Percentiles rank a stretch among this genome's conserved stretches.
These are phyloP conservation scores for Tiphia femorata DNA, from an alignment of 2,888 invertebrate species.

Conservation along the genomic window DNA sequence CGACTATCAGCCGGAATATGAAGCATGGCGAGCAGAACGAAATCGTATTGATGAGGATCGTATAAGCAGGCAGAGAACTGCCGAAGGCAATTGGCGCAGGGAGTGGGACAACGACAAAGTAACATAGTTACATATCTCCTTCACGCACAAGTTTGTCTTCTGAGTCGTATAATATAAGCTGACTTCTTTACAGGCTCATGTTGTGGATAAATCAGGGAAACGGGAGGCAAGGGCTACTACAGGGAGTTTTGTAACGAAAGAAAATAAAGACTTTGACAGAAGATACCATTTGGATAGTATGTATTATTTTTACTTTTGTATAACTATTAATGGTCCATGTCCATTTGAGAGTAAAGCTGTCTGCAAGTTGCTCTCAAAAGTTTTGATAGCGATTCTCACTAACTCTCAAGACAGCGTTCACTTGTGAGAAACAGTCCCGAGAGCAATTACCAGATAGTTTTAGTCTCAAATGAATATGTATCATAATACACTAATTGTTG, in stretches of 20 bases:
- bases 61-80: slow-evolving; percentile 67
- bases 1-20: slow-evolving; percentile 61
- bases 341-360: no score
- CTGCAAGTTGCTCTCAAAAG: no score
- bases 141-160: no score
- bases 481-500: background rate
- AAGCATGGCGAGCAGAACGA: slow-evolving; percentile 68
- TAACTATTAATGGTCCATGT: background rate
- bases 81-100: slow-evolving; percentile 69
- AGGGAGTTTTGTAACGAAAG: slow-evolving; percentile 41
- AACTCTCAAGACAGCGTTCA: no score
- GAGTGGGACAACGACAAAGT: slow-evolving; percentile 69
- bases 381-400: no score
- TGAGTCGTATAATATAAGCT: background rate
- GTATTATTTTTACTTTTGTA: slow-evolving; percentile 14
- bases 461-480: no score
- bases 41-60: slow-evolving; percentile 68
- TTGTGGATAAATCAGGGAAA: slow-evolving; percentile 40
- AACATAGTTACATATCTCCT: slow-evolving; percentile 6
- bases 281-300: slow-evolving; percentile 50
- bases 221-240: slow-evolving; percentile 24
- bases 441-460: no score
- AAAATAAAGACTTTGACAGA: slow-evolving; percentile 53
- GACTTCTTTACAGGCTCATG: slow-evolving; percentile 32
- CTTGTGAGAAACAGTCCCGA: no score